These are phyloP conservation scores for Drosophila putrida DNA, from an alignment of 2,888 invertebrate species.

Conservation along the genomic window DNA sequence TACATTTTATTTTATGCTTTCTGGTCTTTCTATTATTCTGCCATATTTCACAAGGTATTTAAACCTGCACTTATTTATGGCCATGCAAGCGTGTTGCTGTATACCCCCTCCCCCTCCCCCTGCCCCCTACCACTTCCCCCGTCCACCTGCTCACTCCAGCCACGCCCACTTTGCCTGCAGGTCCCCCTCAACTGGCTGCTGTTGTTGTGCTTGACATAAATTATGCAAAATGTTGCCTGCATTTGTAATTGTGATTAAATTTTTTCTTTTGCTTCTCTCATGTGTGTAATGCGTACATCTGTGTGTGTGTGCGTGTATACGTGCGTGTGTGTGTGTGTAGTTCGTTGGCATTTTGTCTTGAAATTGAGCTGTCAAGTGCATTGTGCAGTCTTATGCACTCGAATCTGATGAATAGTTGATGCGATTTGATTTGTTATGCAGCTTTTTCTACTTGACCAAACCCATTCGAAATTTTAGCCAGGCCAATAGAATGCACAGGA, in stretches of 20 bases:
- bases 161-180: background rate
- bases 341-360: conserved; percentile 42
- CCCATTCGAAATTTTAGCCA: conserved; percentile 41
- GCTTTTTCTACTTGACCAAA: conserved; percentile 49
- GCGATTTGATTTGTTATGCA: conserved; percentile 72
- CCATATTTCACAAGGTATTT: conserved; percentile 82
- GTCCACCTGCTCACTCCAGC: background rate
- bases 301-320: background rate
- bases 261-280: conserved; percentile 39
- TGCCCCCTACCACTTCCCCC: background rate
- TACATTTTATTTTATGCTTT: conserved; percentile 63
- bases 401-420: conserved; percentile 67
- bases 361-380: conserved; percentile 42
- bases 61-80: conserved; percentile 82
- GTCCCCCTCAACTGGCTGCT: conserved; percentile 22
- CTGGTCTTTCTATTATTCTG: conserved; percentile 80
- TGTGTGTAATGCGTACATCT: conserved; percentile 10
- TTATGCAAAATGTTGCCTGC: conserved; percentile 80
- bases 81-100: conserved; percentile 60
- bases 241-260: conserved; percentile 81
- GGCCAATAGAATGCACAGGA: conserved; percentile 36
- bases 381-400: conserved; percentile 51
- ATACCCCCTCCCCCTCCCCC: background rate
- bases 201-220: conserved; percentile 80
- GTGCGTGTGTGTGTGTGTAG: conserved; percentile 20